Conservation (phyloP, 2,888 invertebrate species). For the Sicus ferrugineus region DNA sequence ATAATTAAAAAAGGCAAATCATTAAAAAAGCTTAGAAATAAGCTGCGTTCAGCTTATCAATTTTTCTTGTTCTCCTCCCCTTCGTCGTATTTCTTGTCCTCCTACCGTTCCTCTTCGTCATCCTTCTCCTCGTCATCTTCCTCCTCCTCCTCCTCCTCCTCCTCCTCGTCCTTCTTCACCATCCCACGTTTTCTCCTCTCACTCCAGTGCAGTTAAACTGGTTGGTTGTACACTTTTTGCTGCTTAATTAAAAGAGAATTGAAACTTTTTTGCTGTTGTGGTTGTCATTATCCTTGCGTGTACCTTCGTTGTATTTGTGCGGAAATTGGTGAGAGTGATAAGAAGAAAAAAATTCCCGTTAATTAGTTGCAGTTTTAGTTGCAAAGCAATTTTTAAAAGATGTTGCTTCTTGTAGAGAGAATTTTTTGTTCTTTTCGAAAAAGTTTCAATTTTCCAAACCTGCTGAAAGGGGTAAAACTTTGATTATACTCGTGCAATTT, state of each 20-base stretch:
- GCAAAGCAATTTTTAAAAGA: background rate
- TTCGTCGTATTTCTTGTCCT: background rate
- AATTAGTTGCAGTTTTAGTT: background rate
- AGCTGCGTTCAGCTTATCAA: slow-evolving; percentile 15
- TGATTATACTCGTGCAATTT: no score
- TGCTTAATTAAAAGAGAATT: slow-evolving; percentile 28
- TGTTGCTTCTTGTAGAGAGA: background rate
- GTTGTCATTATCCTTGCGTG: background rate
- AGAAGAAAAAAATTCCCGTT: background rate
- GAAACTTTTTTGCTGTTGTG: background rate
- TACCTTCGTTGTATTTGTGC: background rate
- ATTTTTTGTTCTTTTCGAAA: no score
- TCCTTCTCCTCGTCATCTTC: background rate
- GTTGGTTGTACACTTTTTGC: slow-evolving; percentile 6
- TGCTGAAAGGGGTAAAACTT: no score
- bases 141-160: background rate
- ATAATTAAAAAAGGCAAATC: background rate
- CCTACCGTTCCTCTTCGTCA: background rate
- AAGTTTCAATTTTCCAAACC: no score
- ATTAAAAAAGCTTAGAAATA: slow-evolving; percentile 12
- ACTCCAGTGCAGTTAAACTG: background rate
- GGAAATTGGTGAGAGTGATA: background rate
- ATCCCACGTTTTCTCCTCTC: background rate
- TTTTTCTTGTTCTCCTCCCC: no score
- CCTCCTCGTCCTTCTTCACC: background rate